Conservation (phyloP, 2,888 invertebrate genomes). For the Dorcus parallelipipedus region DNA sequence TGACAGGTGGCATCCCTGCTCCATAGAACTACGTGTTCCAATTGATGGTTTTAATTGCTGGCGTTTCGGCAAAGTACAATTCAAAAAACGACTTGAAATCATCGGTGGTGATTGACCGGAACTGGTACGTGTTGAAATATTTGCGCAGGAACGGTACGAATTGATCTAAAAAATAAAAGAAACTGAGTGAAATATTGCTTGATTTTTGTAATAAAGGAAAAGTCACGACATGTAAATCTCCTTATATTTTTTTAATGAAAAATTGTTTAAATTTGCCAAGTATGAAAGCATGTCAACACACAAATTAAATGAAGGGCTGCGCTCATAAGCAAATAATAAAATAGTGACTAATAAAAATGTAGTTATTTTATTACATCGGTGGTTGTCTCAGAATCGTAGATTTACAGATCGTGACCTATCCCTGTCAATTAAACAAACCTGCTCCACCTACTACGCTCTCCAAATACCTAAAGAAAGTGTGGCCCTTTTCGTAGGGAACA, state of each 20-base stretch:
- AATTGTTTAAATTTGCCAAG: neutral
- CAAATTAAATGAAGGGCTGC: too few species aligned
- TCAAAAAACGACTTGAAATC: conserved; percentile 75
- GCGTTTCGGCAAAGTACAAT: conserved; percentile 63
- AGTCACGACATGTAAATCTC: neutral
- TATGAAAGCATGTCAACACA: too few species aligned
- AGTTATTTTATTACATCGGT: too few species aligned
- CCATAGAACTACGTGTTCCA: conserved; percentile 82
- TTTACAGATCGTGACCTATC: too few species aligned
- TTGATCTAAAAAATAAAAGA: conserved; percentile 44
- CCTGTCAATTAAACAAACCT: conserved; percentile 47
- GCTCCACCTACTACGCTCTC: too few species aligned
- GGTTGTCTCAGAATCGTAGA: too few species aligned
- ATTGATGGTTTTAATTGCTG: conserved; percentile 62
- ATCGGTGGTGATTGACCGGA: conserved; percentile 77
- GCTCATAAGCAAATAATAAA: too few species aligned
- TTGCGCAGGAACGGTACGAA: conserved; percentile 83
- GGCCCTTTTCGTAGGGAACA: conserved; percentile 92
- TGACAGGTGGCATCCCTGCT: conserved; percentile 85
- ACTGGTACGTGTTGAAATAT: conserved; percentile 77
- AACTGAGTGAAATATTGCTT: too few species aligned
- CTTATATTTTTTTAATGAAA: neutral
- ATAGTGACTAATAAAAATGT: too few species aligned
- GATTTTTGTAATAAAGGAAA: neutral
- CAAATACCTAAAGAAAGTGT: conserved; percentile 82